phyloP scores from a whole-genome alignment of 2,797 vertebrate species.

The Oryzias sinensis region DNA sequence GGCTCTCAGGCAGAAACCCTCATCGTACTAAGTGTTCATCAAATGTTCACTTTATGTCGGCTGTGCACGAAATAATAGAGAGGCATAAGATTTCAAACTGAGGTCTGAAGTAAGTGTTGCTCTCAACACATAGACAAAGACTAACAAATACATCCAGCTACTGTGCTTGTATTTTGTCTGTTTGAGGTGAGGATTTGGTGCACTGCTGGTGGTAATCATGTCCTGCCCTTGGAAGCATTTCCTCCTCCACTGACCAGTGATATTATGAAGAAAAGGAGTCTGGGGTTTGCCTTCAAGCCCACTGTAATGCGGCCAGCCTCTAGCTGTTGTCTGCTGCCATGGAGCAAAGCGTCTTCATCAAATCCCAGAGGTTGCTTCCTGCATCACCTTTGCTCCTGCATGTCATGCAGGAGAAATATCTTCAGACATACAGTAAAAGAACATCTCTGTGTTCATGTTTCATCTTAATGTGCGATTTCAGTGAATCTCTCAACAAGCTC shows the following conservation, averaged over 20 bases:
- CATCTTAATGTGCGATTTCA: neutral
- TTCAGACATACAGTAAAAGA: slow-evolving; percentile 25
- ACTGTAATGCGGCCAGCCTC: slow-evolving; percentile 46
- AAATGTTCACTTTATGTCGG: slow-evolving; percentile 23
- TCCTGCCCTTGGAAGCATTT: slow-evolving; percentile 36
- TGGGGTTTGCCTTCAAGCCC: slow-evolving; percentile 42
- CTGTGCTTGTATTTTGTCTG: slow-evolving; percentile 1
- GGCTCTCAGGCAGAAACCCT: slow-evolving; percentile 33
- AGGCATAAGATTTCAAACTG: slow-evolving; percentile 13
- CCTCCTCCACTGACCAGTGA: slow-evolving; percentile 38
- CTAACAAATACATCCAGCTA: slow-evolving; percentile 9
- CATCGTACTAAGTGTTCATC: slow-evolving; percentile 36
- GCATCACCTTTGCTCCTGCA: slow-evolving; percentile 39
- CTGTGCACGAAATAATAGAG: slow-evolving; percentile 17
- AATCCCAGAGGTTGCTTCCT: slow-evolving; percentile 46
- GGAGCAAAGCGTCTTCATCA: slow-evolving; percentile 50
- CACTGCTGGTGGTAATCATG: slow-evolving; percentile 27
- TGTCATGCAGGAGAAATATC: slow-evolving; percentile 25
- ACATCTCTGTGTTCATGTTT: slow-evolving; percentile 22
- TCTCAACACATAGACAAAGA: slow-evolving; percentile 4
- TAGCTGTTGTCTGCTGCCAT: slow-evolving; percentile 56
- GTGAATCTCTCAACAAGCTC: too few species aligned
- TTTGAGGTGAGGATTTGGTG: slow-evolving; percentile 23
- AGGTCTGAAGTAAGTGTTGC: neutral
- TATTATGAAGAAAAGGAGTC: slow-evolving; percentile 45